Percentiles rank a stretch among this genome's conserved stretches.
phyloP scores from a whole-genome alignment of 2,888 invertebrate species.

The Acheta domesticus region DNA sequence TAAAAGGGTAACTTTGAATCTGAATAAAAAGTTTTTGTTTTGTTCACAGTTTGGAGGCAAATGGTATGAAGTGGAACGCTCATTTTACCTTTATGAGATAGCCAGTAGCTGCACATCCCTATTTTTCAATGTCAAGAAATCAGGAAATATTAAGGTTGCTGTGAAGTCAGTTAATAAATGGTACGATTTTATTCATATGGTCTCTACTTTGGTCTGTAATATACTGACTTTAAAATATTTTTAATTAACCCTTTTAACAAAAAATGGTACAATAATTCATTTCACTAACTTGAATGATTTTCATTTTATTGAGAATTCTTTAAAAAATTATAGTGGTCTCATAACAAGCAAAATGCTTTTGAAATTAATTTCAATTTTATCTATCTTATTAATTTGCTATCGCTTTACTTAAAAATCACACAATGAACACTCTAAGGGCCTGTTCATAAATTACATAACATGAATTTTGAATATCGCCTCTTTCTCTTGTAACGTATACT shows the following conservation, averaged over 20 bases:
- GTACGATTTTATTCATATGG: conserved; percentile 48
- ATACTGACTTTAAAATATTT: neutral
- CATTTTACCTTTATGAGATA: conserved; percentile 71
- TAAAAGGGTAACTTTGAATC: too few species aligned
- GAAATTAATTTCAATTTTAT: too few species aligned
- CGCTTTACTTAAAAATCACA: too few species aligned
- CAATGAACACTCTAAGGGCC: too few species aligned
- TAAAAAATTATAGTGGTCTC: too few species aligned
- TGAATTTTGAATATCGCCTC: too few species aligned
- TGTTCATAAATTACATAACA: too few species aligned
- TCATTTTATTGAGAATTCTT: too few species aligned
- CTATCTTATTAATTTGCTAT: too few species aligned
- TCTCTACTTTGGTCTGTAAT: neutral
- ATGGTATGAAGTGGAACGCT: conserved; percentile 74
- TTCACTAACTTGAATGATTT: neutral
- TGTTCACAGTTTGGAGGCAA: conserved; percentile 60
- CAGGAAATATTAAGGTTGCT: conserved; percentile 58
- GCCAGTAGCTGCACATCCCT: conserved; percentile 66
- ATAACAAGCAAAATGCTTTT: too few species aligned
- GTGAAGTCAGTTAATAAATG: conserved; percentile 64
- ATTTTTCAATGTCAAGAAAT: conserved; percentile 55
- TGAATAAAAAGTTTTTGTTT: neutral
- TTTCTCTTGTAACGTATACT: too few species aligned
- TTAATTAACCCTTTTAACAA: conserved; percentile 20
- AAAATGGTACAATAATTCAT: conserved; percentile 23